Evolutionary conservation across 2,888 invertebrate species (phyloP).

Genomic region (Eupeodes latifasciatus): DNA sequence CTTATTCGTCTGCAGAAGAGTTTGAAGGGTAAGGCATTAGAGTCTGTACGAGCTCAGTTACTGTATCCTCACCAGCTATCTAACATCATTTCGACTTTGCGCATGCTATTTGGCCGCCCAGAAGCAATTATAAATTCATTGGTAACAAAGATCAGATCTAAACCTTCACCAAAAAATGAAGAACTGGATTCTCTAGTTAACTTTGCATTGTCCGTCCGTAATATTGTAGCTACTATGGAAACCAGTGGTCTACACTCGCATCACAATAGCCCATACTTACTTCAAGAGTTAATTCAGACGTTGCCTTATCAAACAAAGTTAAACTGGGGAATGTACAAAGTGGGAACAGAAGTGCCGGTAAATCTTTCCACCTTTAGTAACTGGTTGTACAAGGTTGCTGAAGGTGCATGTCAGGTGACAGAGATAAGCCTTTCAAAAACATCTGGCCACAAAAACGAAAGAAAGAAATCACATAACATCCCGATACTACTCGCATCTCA

Average conservation of each 20-base stretch:
- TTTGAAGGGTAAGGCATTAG: slow-evolving; percentile 43
- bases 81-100: slow-evolving; percentile 55
- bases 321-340: slow-evolving; percentile 25
- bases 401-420: slow-evolving; percentile 9
- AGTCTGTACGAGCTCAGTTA: slow-evolving; percentile 52
- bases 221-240: slow-evolving; percentile 64
- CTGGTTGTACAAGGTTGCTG: slow-evolving; percentile 5
- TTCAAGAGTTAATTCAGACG: slow-evolving; percentile 62
- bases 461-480: too few species aligned
- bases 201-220: slow-evolving; percentile 54
- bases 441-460: too few species aligned
- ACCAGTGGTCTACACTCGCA: slow-evolving; percentile 40
- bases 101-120: slow-evolving; percentile 59
- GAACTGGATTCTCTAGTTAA: slow-evolving; percentile 30
- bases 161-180: slow-evolving; percentile 27
- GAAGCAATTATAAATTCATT: slow-evolving; percentile 56
- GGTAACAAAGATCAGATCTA: slow-evolving; percentile 34
- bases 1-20: slow-evolving; percentile 30
- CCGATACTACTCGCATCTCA: too few species aligned
- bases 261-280: slow-evolving; percentile 59
- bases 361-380: slow-evolving; percentile 3
- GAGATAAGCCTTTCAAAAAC: background rate
- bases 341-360: background rate
- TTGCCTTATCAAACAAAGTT: slow-evolving; percentile 18
- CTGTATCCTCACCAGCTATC: slow-evolving; percentile 48